A percentile compares a stretch with the other conserved stretches of the same genome.
phyloP scores from a whole-genome alignment of 30 jellyfish, hydroid and myxozoan genomes.

The Hydractinia symbiolongicarpus region DNA sequence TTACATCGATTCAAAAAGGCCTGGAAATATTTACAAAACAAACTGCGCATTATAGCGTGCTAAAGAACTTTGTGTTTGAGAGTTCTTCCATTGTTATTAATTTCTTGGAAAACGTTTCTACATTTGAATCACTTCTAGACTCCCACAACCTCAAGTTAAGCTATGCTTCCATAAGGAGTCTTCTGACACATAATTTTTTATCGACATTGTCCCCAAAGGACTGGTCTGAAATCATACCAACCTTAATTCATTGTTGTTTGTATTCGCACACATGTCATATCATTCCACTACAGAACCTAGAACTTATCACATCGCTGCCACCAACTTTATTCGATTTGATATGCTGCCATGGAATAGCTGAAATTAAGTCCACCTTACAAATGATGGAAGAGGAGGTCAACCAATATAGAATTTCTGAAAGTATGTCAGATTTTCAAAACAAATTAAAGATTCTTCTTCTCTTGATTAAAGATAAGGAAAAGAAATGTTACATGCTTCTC shows the following conservation, averaged over 20 bases:
- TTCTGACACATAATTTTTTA: neutral
- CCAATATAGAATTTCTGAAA: neutral
- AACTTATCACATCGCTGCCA: constrained; percentile 5
- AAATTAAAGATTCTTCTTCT: constrained; percentile 43
- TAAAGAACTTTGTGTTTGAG: constrained; percentile 6
- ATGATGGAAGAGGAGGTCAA: neutral
- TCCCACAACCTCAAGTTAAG: neutral
- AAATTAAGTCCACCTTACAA: constrained; percentile 1
- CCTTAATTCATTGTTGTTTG: neutral
- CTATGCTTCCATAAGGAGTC: neutral
- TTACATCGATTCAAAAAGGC: constrained; percentile 8
- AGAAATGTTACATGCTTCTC: constrained; percentile 31
- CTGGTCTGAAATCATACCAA: constrained; percentile 7
- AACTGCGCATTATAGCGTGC: neutral
- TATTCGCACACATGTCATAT: neutral
- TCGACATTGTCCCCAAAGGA: neutral
- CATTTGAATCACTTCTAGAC: neutral
- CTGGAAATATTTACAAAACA: neutral
- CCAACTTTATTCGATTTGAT: constrained; percentile 8
- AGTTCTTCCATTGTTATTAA: constrained; percentile 2
- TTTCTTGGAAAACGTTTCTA: neutral
- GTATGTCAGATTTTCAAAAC: neutral
- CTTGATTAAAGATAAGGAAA: constrained; percentile 40
- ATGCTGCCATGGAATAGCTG: constrained; percentile 6
- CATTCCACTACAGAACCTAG: constrained; percentile 11